Base-by-base conservation (phyloP, 2,797 vertebrate genomes). In the Microcaecilia unicolor region DNA sequence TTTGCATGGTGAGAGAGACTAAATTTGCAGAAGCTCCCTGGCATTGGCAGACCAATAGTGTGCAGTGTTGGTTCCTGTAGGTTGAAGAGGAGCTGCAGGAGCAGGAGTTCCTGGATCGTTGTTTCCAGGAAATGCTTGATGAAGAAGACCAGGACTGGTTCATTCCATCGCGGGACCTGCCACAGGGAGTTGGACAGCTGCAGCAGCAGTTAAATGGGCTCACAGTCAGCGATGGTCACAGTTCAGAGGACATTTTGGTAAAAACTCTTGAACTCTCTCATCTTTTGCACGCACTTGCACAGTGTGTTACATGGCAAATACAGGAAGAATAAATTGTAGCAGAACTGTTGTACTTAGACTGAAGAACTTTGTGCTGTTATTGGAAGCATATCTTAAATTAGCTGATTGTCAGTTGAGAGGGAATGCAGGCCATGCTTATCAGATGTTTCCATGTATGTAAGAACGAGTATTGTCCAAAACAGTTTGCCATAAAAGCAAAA, bases 131-230 rank as follows among this genome's bases (percentile, higher is more conserved):
- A 74, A 97, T 98, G 94, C 67, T 98, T 72, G 95, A 98, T 30
- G 95, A 98, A 43, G 95, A 98, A 53, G 95, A 98, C 56, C 83
- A 89, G 79, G 93, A 98, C 39, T 98, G 93, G 93, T 98, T 98
- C 77, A 97, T 98, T 53, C 93, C 93, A 1, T 86, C 89, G 0
- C 80, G 95, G 5, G 95, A 98, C 72, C 85, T 98, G 26, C 92
- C 91, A 33, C 88, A 91, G 64, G 87, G 82, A 9, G 59, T 93
- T 53, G 90, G 83, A 31, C 92, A 94, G 66, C 80, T 96, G 64
- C 93, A 97, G 70, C 92, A 96, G 61, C 93, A 98, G 78, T 87
- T 97, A 49, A 89, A 93, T 18, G 91, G 89, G 10, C 80, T 97
- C 58, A 84, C 89, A 0, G 67, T 93, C 51, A 80, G 25, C 0